phyloP scores from a whole-genome alignment of 1,140 invertebrate species.

The Hormaphis cornu region DNA sequence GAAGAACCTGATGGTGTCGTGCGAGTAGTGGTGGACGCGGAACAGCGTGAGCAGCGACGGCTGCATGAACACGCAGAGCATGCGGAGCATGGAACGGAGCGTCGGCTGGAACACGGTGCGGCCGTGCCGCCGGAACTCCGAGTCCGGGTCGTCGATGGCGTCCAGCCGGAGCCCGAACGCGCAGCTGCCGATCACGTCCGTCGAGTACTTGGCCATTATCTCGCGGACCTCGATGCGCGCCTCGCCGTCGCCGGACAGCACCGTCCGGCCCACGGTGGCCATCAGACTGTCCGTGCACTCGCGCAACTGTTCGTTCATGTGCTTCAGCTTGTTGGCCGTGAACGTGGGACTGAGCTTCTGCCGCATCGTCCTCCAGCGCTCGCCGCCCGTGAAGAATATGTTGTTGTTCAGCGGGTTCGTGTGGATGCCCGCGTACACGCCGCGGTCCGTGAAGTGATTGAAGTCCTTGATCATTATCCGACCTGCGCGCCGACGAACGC shows the following conservation, averaged over 20 bases:
- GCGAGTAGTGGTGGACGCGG: constrained; percentile 10
- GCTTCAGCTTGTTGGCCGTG: constrained; percentile 38
- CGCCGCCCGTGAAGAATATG: constrained; percentile 38
- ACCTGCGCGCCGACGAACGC: constrained; percentile 40
- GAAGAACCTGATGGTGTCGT: constrained; percentile 38
- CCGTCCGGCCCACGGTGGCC: constrained; percentile 38
- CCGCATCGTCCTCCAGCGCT: constrained; percentile 42
- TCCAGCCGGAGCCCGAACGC: constrained; percentile 55
- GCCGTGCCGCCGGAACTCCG: constrained; percentile 45
- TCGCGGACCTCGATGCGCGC: constrained; percentile 47
- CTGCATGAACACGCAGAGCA: constrained; percentile 37
- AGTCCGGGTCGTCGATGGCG: constrained; percentile 46
- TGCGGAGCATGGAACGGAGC: constrained; percentile 46
- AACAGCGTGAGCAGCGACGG: not conserved
- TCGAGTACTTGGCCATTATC: constrained; percentile 50
- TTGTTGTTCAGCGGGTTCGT: constrained; percentile 36
- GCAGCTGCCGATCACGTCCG: constrained; percentile 54
- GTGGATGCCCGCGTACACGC: constrained; percentile 34
- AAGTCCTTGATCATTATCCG: constrained; percentile 41
- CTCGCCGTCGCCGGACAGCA: constrained; percentile 38
- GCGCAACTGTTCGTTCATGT: constrained; percentile 37
- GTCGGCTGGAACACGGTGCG: constrained; percentile 35
- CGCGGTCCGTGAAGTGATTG: constrained; percentile 39
- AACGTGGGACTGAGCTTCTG: constrained; percentile 40
- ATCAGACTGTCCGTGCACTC: constrained; percentile 34